phyloP scores from a whole-genome alignment of 2,888 invertebrate genomes.

The Lomographa bimaculata region DNA sequence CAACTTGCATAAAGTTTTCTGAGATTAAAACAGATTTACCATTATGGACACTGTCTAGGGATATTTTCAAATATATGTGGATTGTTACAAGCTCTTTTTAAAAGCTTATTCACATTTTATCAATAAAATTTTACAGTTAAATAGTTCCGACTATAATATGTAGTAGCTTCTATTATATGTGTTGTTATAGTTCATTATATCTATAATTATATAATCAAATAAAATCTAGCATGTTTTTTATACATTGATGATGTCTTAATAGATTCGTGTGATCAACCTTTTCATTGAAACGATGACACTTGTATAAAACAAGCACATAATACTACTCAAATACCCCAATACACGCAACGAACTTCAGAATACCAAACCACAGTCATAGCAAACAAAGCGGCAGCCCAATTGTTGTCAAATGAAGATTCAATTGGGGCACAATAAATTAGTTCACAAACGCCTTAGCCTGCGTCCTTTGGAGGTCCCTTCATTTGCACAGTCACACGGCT shows the following conservation, averaged over 20 bases:
- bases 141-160: too few relatives aligned
- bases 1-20: constrained; percentile 35
- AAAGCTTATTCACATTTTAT: too few relatives aligned
- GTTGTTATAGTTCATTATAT: too few relatives aligned
- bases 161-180: too few relatives aligned
- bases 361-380: constrained; percentile 35
- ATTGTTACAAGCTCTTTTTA: too few relatives aligned
- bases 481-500: constrained; percentile 58
- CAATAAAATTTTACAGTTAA: too few relatives aligned
- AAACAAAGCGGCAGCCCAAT: constrained; percentile 67
- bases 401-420: constrained; percentile 81
- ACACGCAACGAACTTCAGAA: constrained; percentile 20
- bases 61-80: constrained; percentile 9
- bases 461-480: constrained; percentile 51
- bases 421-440: constrained; percentile 69
- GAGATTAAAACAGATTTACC: constrained; percentile 28
- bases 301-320: neutral
- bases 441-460: constrained; percentile 41
- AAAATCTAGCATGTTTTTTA: too few relatives aligned
- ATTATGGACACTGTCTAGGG: constrained; percentile 18
- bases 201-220: too few relatives aligned
- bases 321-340: constrained; percentile 8
- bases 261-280: neutral
- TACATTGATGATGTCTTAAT: neutral
- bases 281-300: neutral